Conservation (phyloP, 2,797 vertebrate genomes). For the Taeniopygia guttata region DNA sequence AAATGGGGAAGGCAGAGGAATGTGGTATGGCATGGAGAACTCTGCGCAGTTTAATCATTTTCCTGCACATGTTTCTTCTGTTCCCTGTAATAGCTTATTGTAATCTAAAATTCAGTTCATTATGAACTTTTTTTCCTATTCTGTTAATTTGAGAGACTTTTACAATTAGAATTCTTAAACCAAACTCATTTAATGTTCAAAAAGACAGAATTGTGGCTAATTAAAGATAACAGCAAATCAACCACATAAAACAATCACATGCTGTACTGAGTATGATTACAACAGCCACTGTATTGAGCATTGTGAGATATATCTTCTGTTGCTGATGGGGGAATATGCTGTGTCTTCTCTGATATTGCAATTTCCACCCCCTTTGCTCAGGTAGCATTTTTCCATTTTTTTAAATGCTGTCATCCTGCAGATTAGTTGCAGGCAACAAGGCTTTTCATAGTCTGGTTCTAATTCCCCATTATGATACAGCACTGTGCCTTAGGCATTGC, state of each 20-base stretch:
- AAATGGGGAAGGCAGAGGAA: neutral
- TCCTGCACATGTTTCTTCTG: neutral
- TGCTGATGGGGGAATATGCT: neutral
- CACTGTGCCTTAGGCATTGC: neutral
- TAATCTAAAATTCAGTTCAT: constrained; percentile 26
- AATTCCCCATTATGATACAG: neutral
- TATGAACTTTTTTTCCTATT: neutral
- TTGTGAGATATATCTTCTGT: neutral
- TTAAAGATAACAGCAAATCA: constrained; percentile 60
- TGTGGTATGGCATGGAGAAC: neutral
- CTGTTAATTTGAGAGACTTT: constrained; percentile 35
- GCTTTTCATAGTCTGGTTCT: neutral
- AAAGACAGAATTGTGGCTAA: constrained; percentile 35
- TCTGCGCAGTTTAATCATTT: neutral
- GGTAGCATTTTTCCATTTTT: constrained; percentile 17
- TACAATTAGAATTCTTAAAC: constrained; percentile 43
- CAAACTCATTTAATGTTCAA: constrained; percentile 29
- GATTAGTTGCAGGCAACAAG: neutral
- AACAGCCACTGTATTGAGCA: neutral
- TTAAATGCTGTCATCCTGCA: neutral
- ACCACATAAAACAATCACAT: neutral
- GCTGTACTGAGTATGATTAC: neutral
- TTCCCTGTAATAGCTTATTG: neutral
- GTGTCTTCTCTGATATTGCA: neutral
- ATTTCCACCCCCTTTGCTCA: neutral